These are phyloP conservation scores for Onychomys leucogaster DNA, from an alignment of 2,797 vertebrate species.

Conservation along the genomic window DNA sequence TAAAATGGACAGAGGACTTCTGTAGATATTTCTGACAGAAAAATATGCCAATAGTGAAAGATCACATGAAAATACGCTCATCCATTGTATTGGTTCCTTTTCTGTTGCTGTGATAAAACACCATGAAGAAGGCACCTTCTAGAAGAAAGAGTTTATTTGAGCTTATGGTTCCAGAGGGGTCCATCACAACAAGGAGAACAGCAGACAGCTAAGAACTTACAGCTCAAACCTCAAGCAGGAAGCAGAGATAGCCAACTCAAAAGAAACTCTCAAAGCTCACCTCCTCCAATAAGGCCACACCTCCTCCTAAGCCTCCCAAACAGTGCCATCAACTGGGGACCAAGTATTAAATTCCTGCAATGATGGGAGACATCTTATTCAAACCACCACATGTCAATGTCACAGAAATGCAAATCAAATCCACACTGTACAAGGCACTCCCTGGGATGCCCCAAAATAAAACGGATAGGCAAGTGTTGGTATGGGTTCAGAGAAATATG, in stretches of 20 bases:
- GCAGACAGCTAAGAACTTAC: background rate
- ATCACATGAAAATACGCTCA: background rate
- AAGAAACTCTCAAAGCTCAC: background rate
- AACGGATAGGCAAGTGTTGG: background rate
- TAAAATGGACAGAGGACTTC: background rate
- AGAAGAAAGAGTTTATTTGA: background rate
- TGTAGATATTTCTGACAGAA: background rate
- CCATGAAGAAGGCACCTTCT: background rate
- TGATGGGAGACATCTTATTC: background rate
- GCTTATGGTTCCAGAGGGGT: background rate
- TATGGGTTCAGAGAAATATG: background rate
- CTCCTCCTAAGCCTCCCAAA: background rate
- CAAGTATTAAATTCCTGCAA: background rate
- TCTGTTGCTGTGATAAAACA: background rate
- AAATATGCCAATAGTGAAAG: background rate
- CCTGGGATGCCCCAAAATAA: background rate
- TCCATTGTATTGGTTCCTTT: background rate
- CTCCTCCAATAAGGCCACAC: background rate
- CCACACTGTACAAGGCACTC: background rate
- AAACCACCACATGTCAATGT: background rate
- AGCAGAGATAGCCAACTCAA: background rate
- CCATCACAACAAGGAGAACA: background rate
- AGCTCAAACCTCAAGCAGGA: background rate
- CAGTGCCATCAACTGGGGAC: background rate
- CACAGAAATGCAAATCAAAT: background rate